Evolutionary conservation across 2,888 invertebrate species (phyloP).

Genomic region (Callyntrura guangdongensis): DNA sequence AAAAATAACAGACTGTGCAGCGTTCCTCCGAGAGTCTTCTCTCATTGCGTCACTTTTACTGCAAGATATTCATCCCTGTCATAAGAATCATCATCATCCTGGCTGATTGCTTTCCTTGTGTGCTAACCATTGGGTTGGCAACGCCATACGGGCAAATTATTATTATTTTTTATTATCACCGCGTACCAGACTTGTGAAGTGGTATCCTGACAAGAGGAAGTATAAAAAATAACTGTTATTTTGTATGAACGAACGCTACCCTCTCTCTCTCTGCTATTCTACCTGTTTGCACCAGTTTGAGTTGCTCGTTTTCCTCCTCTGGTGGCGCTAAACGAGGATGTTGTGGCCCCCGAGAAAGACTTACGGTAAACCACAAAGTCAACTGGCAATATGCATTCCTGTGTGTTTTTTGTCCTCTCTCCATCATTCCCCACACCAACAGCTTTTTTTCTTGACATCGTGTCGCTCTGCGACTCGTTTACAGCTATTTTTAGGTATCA

Average conservation of each 20-base stretch:
- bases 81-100: not conserved
- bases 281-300: not conserved
- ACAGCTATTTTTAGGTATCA: not conserved
- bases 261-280: not conserved
- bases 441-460: not conserved
- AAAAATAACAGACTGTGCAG: not conserved
- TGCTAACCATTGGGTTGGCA: too few relatives aligned
- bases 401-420: not conserved
- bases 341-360: conserved; percentile 12
- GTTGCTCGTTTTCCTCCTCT: not conserved
- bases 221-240: not conserved
- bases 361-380: conserved; percentile 75
- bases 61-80: conserved; percentile 5
- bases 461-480: not conserved
- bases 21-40: not conserved
- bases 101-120: too few relatives aligned
- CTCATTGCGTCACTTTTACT: not conserved
- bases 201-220: too few relatives aligned
- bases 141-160: too few relatives aligned
- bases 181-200: too few relatives aligned
- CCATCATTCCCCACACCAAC: not conserved
- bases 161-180: too few relatives aligned
- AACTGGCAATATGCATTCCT: conserved; percentile 37
- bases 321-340: too few relatives aligned
- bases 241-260: not conserved